These are phyloP conservation scores for Stenodera caucasica DNA, from an alignment of 2,888 invertebrate species.

Conservation along the genomic window DNA sequence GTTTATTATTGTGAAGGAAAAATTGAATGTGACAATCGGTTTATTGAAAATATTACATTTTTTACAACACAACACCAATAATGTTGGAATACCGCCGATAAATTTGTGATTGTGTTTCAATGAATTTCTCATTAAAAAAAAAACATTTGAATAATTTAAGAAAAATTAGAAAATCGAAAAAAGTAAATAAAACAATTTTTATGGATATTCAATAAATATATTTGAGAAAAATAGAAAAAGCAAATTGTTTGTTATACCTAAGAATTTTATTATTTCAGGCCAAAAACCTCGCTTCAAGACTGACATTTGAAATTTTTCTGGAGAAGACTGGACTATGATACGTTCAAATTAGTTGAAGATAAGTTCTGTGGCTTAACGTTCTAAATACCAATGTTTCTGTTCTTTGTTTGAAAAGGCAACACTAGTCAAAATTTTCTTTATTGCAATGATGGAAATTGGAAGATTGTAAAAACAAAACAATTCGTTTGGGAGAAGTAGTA, in stretches of 20 bases:
- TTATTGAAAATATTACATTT: conserved; percentile 5
- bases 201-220: conserved; percentile 48
- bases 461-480: not conserved
- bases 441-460: not conserved
- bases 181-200: conserved; percentile 37
- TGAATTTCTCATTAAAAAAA: conserved; percentile 36
- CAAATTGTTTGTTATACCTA: conserved; percentile 52
- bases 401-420: too few species aligned
- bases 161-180: conserved; percentile 20
- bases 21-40: conserved; percentile 45
- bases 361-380: conserved; percentile 56
- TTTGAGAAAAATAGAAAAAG: conserved; percentile 42
- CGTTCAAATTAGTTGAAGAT: conserved; percentile 57
- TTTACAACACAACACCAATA: not conserved
- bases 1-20: conserved; percentile 34
- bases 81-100: conserved; percentile 32
- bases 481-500: not conserved
- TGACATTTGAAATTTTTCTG: conserved; percentile 58
- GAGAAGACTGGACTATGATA: conserved; percentile 56
- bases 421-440: conserved; percentile 29
- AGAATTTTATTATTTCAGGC: conserved; percentile 53
- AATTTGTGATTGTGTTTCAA: conserved; percentile 47
- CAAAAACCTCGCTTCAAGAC: conserved; percentile 55
- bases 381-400: too few species aligned
- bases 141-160: not conserved